Evolutionary conservation across 1,140 invertebrate species (phyloP).

Genomic region (Drosophila repletoides): DNA sequence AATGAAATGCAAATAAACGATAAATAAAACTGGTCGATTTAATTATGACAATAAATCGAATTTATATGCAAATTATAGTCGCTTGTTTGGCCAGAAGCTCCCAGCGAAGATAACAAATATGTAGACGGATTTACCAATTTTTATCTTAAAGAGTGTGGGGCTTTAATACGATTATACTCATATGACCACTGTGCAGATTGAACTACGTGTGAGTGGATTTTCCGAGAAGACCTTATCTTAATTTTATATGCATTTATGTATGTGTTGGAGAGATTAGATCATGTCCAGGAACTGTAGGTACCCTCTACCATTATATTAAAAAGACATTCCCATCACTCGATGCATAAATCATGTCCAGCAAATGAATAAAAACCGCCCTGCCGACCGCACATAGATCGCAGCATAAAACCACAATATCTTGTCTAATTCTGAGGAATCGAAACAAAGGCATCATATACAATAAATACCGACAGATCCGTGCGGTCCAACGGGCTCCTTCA

Average conservation of each 20-base stretch:
- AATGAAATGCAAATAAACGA: slow-evolving; percentile 64
- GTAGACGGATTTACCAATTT: slow-evolving; percentile 21
- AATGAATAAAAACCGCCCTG: slow-evolving; percentile 56
- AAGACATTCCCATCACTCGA: slow-evolving; percentile 29
- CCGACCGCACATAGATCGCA: slow-evolving; percentile 48
- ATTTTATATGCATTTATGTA: neutral
- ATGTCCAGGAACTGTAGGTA: slow-evolving; percentile 25
- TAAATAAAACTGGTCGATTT: slow-evolving; percentile 74
- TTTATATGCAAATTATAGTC: slow-evolving; percentile 64
- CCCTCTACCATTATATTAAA: slow-evolving; percentile 34
- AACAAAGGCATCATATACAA: slow-evolving; percentile 48
- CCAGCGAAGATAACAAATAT: slow-evolving; percentile 38
- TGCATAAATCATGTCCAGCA: slow-evolving; percentile 61
- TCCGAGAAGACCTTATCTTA: slow-evolving; percentile 19
- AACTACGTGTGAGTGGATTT: slow-evolving; percentile 23
- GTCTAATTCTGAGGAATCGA: slow-evolving; percentile 68
- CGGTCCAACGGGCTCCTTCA: slow-evolving; percentile 40
- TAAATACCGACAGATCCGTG: slow-evolving; percentile 13
- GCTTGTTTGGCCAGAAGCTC: slow-evolving; percentile 44
- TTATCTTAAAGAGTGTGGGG: slow-evolving; percentile 50
- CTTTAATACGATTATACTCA: slow-evolving; percentile 58
- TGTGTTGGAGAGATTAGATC: neutral
- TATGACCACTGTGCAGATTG: slow-evolving; percentile 7
- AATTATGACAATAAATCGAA: slow-evolving; percentile 71
- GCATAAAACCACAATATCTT: slow-evolving; percentile 52